Base-by-base conservation (phyloP, 2,797 vertebrate species). In the Meda fulgida region DNA sequence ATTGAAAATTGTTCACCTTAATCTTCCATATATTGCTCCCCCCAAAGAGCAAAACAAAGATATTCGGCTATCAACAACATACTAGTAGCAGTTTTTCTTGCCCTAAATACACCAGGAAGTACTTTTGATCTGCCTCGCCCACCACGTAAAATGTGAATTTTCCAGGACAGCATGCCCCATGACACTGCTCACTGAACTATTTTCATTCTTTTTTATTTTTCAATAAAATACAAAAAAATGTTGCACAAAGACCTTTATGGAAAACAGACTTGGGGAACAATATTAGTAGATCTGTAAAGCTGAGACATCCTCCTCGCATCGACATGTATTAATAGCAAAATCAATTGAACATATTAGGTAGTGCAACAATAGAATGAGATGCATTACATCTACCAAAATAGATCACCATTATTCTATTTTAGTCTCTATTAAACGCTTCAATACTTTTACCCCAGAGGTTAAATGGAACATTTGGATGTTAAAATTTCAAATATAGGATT, bases 321-420 rank as follows among this genome's bases (percentile, higher is more conserved):
- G 3, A 65, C 26, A 23, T 36, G 14, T 67, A 76, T 76, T 67
- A 83, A 83, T 83, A 76, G 71, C 72, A 16, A 83, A 83, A 76
- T 76, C 81, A 76, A 83, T 76, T 29, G 43, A 23, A 53, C 31
- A 53, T 75, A 75, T 51, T 83, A 31, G 66, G 36, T 29, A 76
- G 60, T 29, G 34, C 34, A 66, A 76, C 31, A 53, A 66, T 9
- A 51, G 5, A 75, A 66, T 18, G 23, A 29, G 31, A 51, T 51
- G 43, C 3, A 72, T 66, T 38, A 76, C 31, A 53, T 76, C 71
- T 46, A 40, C 31, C 18, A 19, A 72, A 85, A 63, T 38, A 46
- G 21, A 72, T 63, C 2, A 23, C 53, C 46, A 43, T 80, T 72
- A 38, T 29, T 83, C 60, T 40, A 76, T 72, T 69, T 78, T 63